A percentile compares a stretch with the other conserved stretches of the same genome.
These are phyloP conservation scores for Nasonia longicornis DNA, from an alignment of 1,140 invertebrate species.

Conservation along the genomic window DNA sequence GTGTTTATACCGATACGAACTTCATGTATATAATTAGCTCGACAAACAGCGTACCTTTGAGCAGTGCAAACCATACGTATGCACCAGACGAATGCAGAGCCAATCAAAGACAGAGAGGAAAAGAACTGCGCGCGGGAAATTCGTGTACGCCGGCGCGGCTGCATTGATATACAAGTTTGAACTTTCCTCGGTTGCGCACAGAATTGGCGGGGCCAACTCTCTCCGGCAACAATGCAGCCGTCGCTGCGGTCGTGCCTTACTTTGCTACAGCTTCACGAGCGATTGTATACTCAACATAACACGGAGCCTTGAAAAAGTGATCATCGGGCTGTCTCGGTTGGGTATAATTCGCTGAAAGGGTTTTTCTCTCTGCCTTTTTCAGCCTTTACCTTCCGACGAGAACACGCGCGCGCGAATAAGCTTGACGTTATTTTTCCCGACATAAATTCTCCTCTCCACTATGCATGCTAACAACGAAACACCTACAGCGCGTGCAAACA, in stretches of 20 bases:
- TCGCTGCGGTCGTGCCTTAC: too few relatives aligned
- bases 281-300: too few relatives aligned
- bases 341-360: too few relatives aligned
- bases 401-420: too few relatives aligned
- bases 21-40: constrained; percentile 49
- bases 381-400: too few relatives aligned
- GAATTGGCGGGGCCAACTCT: not conserved
- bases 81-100: not conserved
- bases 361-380: too few relatives aligned
- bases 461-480: constrained; percentile 19
- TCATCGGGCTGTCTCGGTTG: too few relatives aligned
- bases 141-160: not conserved
- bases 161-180: constrained; percentile 17
- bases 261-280: too few relatives aligned
- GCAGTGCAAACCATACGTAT: not conserved
- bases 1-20: constrained; percentile 8
- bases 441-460: constrained; percentile 6
- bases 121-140: not conserved
- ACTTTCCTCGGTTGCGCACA: not conserved
- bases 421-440: constrained; percentile 8
- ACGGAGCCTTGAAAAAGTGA: too few relatives aligned
- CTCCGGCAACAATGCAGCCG: not conserved
- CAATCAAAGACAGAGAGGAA: not conserved
- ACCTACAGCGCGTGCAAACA: not conserved
- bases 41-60: constrained; percentile 47